Conservation (phyloP, 2,797 vertebrate genomes). For the Lophius americanus region DNA sequence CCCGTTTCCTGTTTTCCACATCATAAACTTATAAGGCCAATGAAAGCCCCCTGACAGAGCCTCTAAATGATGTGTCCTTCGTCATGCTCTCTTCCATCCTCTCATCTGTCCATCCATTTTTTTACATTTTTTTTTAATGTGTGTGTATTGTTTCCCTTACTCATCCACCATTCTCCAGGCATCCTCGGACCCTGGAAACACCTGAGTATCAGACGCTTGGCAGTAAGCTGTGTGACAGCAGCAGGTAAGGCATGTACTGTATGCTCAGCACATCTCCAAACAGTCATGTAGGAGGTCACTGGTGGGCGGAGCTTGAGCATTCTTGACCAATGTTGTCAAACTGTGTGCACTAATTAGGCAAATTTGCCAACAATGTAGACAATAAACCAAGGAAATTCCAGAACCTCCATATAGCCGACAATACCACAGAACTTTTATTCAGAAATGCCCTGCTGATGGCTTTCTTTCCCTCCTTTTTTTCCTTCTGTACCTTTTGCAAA, state of each 20-base stretch:
- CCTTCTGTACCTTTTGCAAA: too few species aligned
- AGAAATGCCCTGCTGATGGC: too few species aligned
- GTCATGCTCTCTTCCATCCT: conserved; percentile 55
- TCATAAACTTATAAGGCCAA: conserved; percentile 61
- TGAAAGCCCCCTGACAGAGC: conserved; percentile 38
- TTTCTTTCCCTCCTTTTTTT: too few species aligned
- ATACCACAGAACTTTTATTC: too few species aligned
- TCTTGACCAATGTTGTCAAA: too few species aligned
- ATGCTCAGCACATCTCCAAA: conserved; percentile 53
- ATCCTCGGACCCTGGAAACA: conserved; percentile 91
- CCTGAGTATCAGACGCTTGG: conserved; percentile 90
- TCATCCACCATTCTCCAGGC: conserved; percentile 89
- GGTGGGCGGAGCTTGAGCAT: not conserved
- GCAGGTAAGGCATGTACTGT: conserved; percentile 89
- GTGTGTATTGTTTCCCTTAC: conserved; percentile 70
- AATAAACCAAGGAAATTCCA: too few species aligned
- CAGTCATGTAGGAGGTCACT: conserved; percentile 1
- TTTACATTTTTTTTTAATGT: conserved; percentile 55
- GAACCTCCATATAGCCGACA: too few species aligned
- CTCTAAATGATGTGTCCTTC: conserved; percentile 55
- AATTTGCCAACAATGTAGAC: not conserved
- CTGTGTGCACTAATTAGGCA: too few species aligned
- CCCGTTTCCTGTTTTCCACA: conserved; percentile 59
- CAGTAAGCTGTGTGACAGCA: conserved; percentile 88
- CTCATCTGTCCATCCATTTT: conserved; percentile 52